phyloP scores from a whole-genome alignment of 1,140 invertebrate species.

The Pseudomyrmex pallidus region DNA sequence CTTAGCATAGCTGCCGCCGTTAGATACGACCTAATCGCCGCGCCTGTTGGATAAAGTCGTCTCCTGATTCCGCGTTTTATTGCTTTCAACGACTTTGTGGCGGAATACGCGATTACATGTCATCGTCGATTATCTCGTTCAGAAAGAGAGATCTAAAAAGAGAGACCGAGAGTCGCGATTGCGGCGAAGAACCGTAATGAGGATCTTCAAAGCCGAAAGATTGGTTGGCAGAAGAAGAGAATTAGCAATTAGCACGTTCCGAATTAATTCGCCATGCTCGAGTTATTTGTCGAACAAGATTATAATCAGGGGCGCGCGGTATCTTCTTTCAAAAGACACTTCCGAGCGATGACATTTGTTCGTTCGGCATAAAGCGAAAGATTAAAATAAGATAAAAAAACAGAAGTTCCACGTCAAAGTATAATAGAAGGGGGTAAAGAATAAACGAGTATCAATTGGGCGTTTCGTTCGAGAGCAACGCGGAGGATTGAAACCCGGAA shows the following conservation, averaged over 20 bases:
- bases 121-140: background rate
- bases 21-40: conserved; percentile 27
- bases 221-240: background rate
- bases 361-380: no score
- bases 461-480: background rate
- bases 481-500: conserved; percentile 52
- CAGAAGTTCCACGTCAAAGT: background rate
- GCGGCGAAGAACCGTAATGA: background rate
- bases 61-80: background rate
- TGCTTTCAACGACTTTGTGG: conserved; percentile 20
- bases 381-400: background rate
- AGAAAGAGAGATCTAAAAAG: background rate
- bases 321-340: background rate
- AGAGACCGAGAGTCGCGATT: background rate
- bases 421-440: no score
- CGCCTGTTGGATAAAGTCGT: background rate
- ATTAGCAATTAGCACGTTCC: background rate
- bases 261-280: background rate
- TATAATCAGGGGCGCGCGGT: no score
- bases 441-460: conserved; percentile 12
- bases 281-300: background rate
- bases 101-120: background rate
- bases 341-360: background rate
- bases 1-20: conserved; percentile 15
- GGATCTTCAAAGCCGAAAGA: background rate